Conservation (phyloP, 2,888 invertebrate species). For the Tetranychus truncatus region DNA sequence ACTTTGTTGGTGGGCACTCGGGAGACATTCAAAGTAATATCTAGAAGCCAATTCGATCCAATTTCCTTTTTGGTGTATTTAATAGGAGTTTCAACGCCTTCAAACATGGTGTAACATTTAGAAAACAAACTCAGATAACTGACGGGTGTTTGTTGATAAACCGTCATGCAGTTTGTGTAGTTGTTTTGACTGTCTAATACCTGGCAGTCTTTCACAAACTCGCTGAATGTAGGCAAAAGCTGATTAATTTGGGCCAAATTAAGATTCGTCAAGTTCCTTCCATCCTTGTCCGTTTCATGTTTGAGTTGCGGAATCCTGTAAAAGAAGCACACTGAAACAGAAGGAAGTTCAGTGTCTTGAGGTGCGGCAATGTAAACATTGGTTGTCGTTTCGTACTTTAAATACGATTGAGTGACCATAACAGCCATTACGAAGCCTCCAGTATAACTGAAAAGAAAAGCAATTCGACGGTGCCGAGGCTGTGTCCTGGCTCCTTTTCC, state of each 20-base stretch:
- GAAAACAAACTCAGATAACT: neutral
- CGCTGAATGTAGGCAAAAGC: neutral
- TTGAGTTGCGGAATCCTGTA: neutral
- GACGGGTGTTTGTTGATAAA: neutral
- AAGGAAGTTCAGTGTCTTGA: neutral
- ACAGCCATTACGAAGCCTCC: neutral
- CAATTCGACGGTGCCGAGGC: neutral
- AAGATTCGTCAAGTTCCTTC: neutral
- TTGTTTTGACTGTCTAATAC: neutral
- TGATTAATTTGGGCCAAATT: neutral
- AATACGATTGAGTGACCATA: neutral
- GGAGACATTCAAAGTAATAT: neutral
- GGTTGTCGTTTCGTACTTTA: neutral
- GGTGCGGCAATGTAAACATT: neutral
- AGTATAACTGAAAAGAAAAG: neutral
- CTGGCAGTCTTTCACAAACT: neutral
- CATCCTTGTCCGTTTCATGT: neutral
- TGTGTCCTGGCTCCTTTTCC: neutral
- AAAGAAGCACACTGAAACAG: neutral
- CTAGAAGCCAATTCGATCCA: neutral
- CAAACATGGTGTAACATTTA: slow-evolving; percentile 2
- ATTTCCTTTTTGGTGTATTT: neutral
- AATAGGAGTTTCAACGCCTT: neutral
- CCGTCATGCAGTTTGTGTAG: neutral
- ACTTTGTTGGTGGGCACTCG: neutral